A percentile compares a stretch with the other conserved stretches of the same genome.
phyloP scores from a whole-genome alignment of 2,888 invertebrate genomes.

The Apantesis nais region DNA sequence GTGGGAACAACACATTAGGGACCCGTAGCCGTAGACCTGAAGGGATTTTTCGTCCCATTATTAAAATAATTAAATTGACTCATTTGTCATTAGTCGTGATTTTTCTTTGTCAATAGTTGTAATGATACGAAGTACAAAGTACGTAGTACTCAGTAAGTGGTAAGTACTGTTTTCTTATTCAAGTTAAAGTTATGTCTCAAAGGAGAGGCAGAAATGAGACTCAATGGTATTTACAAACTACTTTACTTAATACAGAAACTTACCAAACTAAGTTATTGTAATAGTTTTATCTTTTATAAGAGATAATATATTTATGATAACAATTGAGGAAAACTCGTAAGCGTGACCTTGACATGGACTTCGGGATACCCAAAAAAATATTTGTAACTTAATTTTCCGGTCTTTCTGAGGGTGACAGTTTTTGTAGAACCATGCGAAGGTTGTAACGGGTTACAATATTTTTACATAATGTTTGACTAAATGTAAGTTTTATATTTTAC shows the following conservation, averaged over 20 bases:
- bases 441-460: neutral
- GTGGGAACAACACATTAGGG: too few relatives aligned
- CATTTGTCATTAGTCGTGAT: too few relatives aligned
- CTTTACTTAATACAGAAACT: constrained; percentile 3
- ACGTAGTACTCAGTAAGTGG: neutral
- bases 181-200: neutral
- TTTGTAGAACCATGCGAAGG: neutral
- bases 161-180: neutral
- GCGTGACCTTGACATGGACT: neutral
- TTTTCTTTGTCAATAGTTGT: too few relatives aligned
- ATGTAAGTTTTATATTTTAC: neutral
- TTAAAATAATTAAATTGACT: too few relatives aligned
- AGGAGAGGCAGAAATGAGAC: neutral
- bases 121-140: too few relatives aligned
- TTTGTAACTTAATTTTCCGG: constrained; percentile 1
- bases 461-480: neutral
- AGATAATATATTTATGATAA: neutral
- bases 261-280: neutral
- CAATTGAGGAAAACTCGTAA: neutral
- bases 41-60: too few relatives aligned
- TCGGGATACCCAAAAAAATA: too few relatives aligned
- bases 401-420: neutral
- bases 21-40: too few relatives aligned
- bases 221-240: neutral
- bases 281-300: constrained; percentile 5